phyloP scores from a whole-genome alignment of 2,113 vertebrate genomes.

The Sula dactylatra region DNA sequence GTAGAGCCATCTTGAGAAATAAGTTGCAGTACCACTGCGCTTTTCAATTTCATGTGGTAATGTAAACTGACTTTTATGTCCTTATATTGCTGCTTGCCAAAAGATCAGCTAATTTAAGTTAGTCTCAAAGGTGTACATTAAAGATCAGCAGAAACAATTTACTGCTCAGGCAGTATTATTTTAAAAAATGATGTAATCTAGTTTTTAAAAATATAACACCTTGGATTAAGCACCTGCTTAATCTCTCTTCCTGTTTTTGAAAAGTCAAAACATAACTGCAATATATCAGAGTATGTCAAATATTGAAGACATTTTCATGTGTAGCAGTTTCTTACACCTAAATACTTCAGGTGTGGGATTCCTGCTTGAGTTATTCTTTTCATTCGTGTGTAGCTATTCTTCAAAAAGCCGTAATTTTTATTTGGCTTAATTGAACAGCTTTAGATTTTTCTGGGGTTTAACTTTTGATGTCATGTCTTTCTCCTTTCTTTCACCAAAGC shows the following conservation, averaged over 20 bases:
- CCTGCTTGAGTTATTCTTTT: not conserved
- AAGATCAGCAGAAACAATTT: not conserved
- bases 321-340: not conserved
- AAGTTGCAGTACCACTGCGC: not conserved
- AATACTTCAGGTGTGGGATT: not conserved
- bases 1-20: not conserved
- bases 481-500: not conserved
- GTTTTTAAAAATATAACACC: not conserved
- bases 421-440: not conserved
- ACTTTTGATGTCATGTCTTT: not conserved
- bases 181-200: not conserved
- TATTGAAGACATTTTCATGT: not conserved
- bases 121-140: not conserved
- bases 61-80: not conserved
- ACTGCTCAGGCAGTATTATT: not conserved
- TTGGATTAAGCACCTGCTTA: not conserved
- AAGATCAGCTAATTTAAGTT: not conserved
- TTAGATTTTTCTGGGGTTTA: not conserved
- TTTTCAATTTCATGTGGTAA: not conserved
- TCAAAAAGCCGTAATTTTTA: not conserved
- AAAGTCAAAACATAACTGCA: not conserved
- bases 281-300: not conserved
- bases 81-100: not conserved
- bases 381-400: not conserved
- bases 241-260: not conserved